Conservation (phyloP, 2,888 invertebrate species). For the Corbicula japonica region DNA sequence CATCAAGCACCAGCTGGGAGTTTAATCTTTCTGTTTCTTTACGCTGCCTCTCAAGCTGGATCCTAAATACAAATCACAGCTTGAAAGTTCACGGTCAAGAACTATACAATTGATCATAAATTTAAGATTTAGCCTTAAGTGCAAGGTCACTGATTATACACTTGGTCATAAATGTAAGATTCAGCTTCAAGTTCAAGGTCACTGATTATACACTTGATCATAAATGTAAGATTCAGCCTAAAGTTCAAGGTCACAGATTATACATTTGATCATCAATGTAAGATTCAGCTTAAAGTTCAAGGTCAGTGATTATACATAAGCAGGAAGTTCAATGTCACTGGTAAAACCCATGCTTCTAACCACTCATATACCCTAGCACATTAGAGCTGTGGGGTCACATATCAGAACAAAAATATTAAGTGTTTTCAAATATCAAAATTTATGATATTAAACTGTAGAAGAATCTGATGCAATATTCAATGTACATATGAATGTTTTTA, state of each 20-base stretch:
- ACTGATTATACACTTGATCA: background rate
- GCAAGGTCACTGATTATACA: background rate
- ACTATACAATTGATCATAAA: background rate
- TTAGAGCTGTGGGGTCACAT: too few species aligned
- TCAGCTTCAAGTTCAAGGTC: background rate
- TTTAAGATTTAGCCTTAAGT: background rate
- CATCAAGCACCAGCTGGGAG: conserved; percentile 73
- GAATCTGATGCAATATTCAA: too few species aligned
- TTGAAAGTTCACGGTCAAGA: background rate
- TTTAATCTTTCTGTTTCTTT: conserved; percentile 80
- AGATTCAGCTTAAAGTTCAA: background rate
- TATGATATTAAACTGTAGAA: too few species aligned
- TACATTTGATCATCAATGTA: background rate
- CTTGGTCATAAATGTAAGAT: background rate
- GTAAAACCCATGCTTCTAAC: too few species aligned
- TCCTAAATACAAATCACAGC: conserved; percentile 58
- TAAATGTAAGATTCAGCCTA: background rate
- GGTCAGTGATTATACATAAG: background rate
- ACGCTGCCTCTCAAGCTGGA: conserved; percentile 79
- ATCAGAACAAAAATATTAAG: too few species aligned
- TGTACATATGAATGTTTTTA: too few species aligned
- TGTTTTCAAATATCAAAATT: too few species aligned
- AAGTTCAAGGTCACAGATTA: background rate
- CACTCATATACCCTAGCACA: too few species aligned
- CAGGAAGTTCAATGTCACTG: background rate